Conservation (phyloP, 2,113 vertebrate species). For the Vireo altiloquus region DNA sequence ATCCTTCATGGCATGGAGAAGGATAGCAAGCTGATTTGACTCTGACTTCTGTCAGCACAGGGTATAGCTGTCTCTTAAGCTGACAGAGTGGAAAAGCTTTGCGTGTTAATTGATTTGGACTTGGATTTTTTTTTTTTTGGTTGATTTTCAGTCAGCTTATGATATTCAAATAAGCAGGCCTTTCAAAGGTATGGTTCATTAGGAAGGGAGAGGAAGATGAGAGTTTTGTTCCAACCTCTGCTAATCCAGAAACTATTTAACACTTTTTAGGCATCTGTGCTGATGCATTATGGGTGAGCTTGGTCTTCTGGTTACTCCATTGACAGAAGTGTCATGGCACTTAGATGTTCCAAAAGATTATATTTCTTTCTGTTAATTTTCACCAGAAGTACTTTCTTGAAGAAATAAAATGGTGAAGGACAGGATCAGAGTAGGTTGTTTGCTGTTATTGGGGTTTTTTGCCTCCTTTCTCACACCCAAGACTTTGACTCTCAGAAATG, state of each 20-base stretch:
- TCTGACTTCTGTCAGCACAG: background rate
- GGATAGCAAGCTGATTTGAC: background rate
- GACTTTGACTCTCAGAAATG: background rate
- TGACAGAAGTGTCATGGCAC: background rate
- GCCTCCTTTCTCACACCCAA: background rate
- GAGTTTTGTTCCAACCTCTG: background rate
- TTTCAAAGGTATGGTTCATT: background rate
- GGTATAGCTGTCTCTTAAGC: background rate
- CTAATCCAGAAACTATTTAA: slow-evolving; percentile 24
- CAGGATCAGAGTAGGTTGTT: background rate
- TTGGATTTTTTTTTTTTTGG: background rate
- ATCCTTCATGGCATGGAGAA: slow-evolving; percentile 9
- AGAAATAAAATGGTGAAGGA: background rate
- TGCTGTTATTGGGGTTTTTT: background rate
- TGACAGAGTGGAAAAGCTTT: slow-evolving; percentile 6
- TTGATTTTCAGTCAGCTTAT: background rate
- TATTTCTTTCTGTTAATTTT: background rate
- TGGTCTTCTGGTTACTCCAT: background rate
- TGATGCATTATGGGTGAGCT: background rate
- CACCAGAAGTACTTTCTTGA: background rate
- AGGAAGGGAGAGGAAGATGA: background rate
- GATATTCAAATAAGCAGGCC: slow-evolving; percentile 24
- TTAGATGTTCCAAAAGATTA: background rate
- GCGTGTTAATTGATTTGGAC: background rate
- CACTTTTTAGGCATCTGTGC: background rate